A percentile compares a stretch with the other conserved stretches of the same genome.
Conservation (phyloP, 2,888 invertebrate genomes). For the Pedicia rivosa region DNA sequence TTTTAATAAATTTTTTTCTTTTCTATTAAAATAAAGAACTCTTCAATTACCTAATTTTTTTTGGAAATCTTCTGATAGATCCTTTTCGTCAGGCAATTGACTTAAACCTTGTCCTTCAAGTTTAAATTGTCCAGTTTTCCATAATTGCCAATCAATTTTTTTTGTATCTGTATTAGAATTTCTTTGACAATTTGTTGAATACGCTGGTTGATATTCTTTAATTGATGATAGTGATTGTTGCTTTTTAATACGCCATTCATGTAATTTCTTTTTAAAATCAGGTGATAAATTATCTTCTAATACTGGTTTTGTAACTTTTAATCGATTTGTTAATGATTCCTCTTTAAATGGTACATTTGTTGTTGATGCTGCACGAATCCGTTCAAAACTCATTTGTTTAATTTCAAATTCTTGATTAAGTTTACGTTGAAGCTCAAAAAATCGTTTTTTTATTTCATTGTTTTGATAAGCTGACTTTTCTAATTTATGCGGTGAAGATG, state of each 20-base stretch:
- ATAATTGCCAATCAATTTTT: slow-evolving; percentile 44
- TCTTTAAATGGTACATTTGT: slow-evolving; percentile 3
- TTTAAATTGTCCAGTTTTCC: slow-evolving; percentile 35
- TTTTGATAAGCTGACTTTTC: slow-evolving; percentile 24
- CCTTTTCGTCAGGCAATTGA: slow-evolving; percentile 42
- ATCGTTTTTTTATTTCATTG: slow-evolving; percentile 55
- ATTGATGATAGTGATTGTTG: neutral
- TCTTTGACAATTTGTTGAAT: slow-evolving; percentile 5
- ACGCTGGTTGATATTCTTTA: slow-evolving; percentile 18
- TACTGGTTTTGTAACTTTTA: slow-evolving; percentile 15
- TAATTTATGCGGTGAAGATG: slow-evolving; percentile 22
- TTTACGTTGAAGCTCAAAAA: slow-evolving; percentile 52
- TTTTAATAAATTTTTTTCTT: too few species aligned
- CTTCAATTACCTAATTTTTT: slow-evolving; percentile 50
- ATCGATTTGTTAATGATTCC: slow-evolving; percentile 7
- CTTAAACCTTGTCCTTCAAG: slow-evolving; percentile 27
- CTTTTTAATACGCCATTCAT: slow-evolving; percentile 60
- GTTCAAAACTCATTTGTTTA: slow-evolving; percentile 49
- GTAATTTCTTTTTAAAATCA: slow-evolving; percentile 67
- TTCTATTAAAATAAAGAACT: neutral
- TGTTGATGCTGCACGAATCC: slow-evolving; percentile 20
- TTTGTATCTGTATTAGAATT: slow-evolving; percentile 24
- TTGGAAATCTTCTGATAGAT: slow-evolving; percentile 66
- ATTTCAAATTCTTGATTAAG: slow-evolving; percentile 59
- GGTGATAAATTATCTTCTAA: slow-evolving; percentile 56